Evolutionary conservation across 2,888 invertebrate species (phyloP), one percentile per base, ranked within the genome.

Genomic region (Psococerastis gibbosa): DNA sequence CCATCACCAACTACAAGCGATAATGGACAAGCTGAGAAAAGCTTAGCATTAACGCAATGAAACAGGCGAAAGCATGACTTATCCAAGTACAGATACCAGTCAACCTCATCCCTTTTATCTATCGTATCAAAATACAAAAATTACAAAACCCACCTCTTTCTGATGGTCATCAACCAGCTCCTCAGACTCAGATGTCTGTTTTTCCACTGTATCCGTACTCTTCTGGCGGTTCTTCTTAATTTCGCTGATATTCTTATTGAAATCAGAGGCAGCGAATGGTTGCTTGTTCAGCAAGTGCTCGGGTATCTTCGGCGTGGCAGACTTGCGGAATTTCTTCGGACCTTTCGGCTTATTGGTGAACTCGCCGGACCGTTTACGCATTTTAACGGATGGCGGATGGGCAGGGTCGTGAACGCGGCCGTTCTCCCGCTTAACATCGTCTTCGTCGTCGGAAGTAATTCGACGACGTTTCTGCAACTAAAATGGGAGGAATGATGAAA

Each of bases 361-460:
- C 33, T 43, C 43, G 18, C 32, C 45, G 20, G 45, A 22, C 6
- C 22, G 22, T 18, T 31, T 42, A 8, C 43, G 44, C 8, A 11
- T 2, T 11, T 32, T 16, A 16, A 13, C 32, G 8, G 3, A 15
- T 16, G 4, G 31, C 8, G 31, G 33, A 15, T 5, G 17, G 15
- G 31, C 13, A 11, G 9, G 31, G 17, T 43, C 31, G 16, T 15
- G 18, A n/a, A 32, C n/a, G 11, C 27, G 27, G 8, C 27, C 27
- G 20, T 18, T 38, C 9, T 18, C 22, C 6, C 20, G 17, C 9
- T 17, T 38, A 56, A 62, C 57, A 54, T 62, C 55, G 38, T 60
- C 58, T 6, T 59, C 59, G 15, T 58, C 57, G 9, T 60, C 58
- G 1, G 59, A 55, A 3, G 57, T 56, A 46, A 43, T 2, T n/a